Percentiles rank a stretch among this genome's conserved stretches.
These are phyloP conservation scores for Neopipo cinnamomea DNA, from an alignment of 2,113 vertebrate genomes.

Conservation along the genomic window DNA sequence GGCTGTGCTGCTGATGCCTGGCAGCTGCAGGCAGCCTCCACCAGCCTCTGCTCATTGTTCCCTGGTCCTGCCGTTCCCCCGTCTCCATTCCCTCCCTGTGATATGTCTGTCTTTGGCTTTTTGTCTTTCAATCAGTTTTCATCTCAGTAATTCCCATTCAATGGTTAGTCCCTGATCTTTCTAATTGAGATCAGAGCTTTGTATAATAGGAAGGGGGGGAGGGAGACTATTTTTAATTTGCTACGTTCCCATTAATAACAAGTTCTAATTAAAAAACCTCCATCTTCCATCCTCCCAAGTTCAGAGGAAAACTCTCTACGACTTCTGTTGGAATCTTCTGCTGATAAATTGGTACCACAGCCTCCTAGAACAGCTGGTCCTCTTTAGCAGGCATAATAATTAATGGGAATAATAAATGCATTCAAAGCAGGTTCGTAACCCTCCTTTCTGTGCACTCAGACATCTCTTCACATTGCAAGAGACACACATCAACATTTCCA, in stretches of 20 bases:
- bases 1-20: not conserved
- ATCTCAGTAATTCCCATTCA: conserved; percentile 73
- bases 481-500: conserved; percentile 48
- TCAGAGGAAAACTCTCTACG: conserved; percentile 64
- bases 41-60: conserved; percentile 8
- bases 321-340: conserved; percentile 66
- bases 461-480: conserved; percentile 48
- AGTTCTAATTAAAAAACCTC: conserved; percentile 80
- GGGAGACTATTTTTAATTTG: conserved; percentile 79
- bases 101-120: conserved; percentile 34
- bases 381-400: conserved; percentile 73
- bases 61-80: not conserved
- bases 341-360: conserved; percentile 67
- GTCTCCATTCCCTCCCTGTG: not conserved
- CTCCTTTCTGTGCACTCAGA: conserved; percentile 41
- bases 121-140: conserved; percentile 67
- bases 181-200: conserved; percentile 81
- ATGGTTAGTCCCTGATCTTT: conserved; percentile 76
- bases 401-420: conserved; percentile 72
- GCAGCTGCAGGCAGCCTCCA: not conserved
- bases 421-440: conserved; percentile 61
- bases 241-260: conserved; percentile 78
- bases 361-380: conserved; percentile 72
- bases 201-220: conserved; percentile 65
- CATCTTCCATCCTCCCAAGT: conserved; percentile 70